Evolutionary conservation across 2,888 invertebrate species (phyloP), one percentile per base, ranked within the genome.

Genomic region (Diachrysia chrysitis): DNA sequence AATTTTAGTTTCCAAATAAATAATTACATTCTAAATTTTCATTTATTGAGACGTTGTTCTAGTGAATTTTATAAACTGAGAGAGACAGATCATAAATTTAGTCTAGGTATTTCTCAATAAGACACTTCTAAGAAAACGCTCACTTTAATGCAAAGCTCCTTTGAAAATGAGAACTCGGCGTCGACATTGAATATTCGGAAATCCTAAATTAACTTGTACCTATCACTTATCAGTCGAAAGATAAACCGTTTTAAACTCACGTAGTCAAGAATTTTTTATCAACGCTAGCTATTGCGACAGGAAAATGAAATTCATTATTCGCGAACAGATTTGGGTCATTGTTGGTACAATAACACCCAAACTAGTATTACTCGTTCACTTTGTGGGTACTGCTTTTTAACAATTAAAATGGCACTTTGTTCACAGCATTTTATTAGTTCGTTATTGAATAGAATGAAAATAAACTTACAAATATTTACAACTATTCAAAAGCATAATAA

Each of bases 321-420:
- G 70, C 58, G 57, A 58, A 66, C 73, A 78, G 78, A 87, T 85
- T 81, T 83, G 80, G 87, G 83, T 79, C 85, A 81, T 35, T 63
- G 65, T 71, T 69, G 73, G 67, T 63, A 42, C 71, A 75, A 70
- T 71, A 85, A 81, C 81, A 71, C 81, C 82, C 72, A 80, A 84
- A 86, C 86, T 69, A 76, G 86, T 85, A 84, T 81, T 81, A 84
- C 86, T 81, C 67, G 85, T 84, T 83, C 69, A 63, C 69, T 74
- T 77, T 77, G 78, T 66, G 25, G 54, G 58, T 46, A 32, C 69
- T 37, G 62, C 62, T 65, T 71, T 66, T 68, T 56, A 69, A 57
- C 63, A 60, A 63, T 35, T 62, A 76, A 71, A 76, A 75, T 59
- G 62, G 67, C 63, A 71, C 9, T 62, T 76, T 62, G 60, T 61